Base-by-base conservation (phyloP, 2,113 vertebrate genomes). In the Xenopus laevis region DNA sequence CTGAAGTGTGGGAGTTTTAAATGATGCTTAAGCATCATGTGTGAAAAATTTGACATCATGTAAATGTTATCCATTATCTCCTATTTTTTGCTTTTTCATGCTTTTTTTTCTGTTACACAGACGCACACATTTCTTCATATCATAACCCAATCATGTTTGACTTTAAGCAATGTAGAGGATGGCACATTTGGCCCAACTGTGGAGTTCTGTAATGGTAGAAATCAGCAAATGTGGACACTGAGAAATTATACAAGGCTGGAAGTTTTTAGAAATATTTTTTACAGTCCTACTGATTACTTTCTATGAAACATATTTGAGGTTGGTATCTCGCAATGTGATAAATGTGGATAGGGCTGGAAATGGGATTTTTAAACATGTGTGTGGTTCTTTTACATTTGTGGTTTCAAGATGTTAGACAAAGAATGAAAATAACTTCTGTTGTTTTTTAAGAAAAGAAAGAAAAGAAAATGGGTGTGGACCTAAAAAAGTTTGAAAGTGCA, bases 111-210 rank as follows among this genome's bases (percentile, higher is more conserved):
- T 85, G 60, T 82, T 78, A 50, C 78, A 77, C 93, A 98, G 97
- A 95, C 90, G 80, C 91, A 81, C 79, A 93, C 94, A 0, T 93
- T 99, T 82, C 91, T 96, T 75, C 96, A 99, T 80, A 82, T 95
- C 84, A 92, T 90, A 91, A 98, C 94, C 45, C 94, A 97, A 81
- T 93, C 93, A 63, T 99, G 97, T 90, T 92, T 98, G 87, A 97
- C 95, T 71, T 84, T 97, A 84, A 87, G 90, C 86, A 90, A 87
- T 77, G 81, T 92, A 81, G 89, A 91, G 79, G 94, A 95, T 46
- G 94, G 92, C 80, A 90, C 86, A 30, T 91, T 78, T 0, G 92
- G 93, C 45, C 94, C 92, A 78, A 92, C 92, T 0, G 92, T 95
- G 92, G 92, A 98, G 89, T 84, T 87, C 65, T 98, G 96, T 85